Evolutionary conservation across 1,140 invertebrate species (phyloP).

Genomic region (Capitella teleta): DNA sequence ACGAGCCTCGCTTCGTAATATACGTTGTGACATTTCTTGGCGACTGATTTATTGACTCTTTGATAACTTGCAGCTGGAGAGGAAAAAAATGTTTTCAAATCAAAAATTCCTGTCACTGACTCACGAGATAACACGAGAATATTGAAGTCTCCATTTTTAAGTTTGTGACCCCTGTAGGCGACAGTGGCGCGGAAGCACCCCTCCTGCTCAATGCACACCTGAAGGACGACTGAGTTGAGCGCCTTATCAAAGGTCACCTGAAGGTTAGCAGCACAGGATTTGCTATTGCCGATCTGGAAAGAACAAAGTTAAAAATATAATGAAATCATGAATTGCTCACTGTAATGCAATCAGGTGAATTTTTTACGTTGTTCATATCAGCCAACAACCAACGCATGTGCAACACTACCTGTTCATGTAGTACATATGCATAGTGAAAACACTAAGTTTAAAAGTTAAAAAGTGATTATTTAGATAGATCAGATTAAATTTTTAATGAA

Average conservation of each 20-base stretch:
- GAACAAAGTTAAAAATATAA: too few relatives aligned
- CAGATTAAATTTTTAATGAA: too few relatives aligned
- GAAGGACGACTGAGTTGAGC: conserved; percentile 50
- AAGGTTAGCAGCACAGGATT: conserved; percentile 45
- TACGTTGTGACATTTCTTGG: conserved; percentile 68
- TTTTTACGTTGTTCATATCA: too few relatives aligned
- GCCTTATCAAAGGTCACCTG: conserved; percentile 50
- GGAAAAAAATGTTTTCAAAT: background rate
- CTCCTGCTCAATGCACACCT: conserved; percentile 52
- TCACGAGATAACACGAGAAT: conserved; percentile 75
- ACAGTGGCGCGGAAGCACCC: conserved; percentile 68
- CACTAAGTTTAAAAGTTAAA: too few relatives aligned
- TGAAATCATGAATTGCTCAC: too few relatives aligned
- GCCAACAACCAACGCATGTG: too few relatives aligned
- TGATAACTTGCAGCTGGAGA: too few relatives aligned
- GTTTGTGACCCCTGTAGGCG: conserved; percentile 56
- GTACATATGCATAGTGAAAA: too few relatives aligned
- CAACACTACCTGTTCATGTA: too few relatives aligned
- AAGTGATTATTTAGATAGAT: too few relatives aligned
- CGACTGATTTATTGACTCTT: conserved; percentile 78
- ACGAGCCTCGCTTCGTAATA: conserved; percentile 75
- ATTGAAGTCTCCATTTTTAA: conserved; percentile 80
- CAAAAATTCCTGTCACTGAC: too few relatives aligned
- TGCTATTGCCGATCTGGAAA: conserved; percentile 38
- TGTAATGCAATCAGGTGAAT: too few relatives aligned